Evolutionary conservation across 2,797 vertebrate genomes (phyloP).

Genomic region (Centroberyx gerrardi): DNA sequence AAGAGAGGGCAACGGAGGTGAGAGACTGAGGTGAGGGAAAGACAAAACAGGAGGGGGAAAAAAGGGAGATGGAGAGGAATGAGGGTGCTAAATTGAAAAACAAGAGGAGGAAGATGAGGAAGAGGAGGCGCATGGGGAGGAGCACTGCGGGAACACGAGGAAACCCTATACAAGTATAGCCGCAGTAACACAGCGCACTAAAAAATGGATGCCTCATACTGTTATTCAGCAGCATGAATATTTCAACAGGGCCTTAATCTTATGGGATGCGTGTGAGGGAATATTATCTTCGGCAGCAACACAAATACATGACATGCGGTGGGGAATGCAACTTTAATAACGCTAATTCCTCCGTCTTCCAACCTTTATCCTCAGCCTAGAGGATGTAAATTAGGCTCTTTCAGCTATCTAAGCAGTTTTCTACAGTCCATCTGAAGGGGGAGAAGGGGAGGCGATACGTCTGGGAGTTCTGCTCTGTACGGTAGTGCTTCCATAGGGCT

Average conservation of each 20-base stretch:
- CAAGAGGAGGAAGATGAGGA: neutral
- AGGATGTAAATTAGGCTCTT: slow-evolving; percentile 34
- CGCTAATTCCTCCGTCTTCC: slow-evolving; percentile 51
- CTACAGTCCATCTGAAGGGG: slow-evolving; percentile 16
- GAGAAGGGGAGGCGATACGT: slow-evolving; percentile 40
- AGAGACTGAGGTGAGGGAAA: neutral
- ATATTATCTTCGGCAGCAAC: slow-evolving; percentile 63
- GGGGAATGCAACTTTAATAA: slow-evolving; percentile 63
- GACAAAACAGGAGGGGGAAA: neutral
- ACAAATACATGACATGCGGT: slow-evolving; percentile 45
- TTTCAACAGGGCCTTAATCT: slow-evolving; percentile 62
- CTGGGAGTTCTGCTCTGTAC: slow-evolving; percentile 41
- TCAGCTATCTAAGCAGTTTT: slow-evolving; percentile 59
- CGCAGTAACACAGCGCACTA: slow-evolving; percentile 20
- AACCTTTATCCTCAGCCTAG: slow-evolving; percentile 28
- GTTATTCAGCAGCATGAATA: slow-evolving; percentile 64
- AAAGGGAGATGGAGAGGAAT: neutral
- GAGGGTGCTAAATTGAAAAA: slow-evolving; percentile 4
- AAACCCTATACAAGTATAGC: neutral
- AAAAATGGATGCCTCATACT: slow-evolving; percentile 53
- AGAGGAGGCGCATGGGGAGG: neutral
- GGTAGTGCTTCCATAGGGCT: slow-evolving; percentile 37
- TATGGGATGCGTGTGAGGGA: slow-evolving; percentile 51
- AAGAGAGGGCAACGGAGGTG: neutral
- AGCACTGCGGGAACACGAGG: no score